Base-by-base conservation (phyloP, 1,140 invertebrate species). In the Drosophila murphyi region DNA sequence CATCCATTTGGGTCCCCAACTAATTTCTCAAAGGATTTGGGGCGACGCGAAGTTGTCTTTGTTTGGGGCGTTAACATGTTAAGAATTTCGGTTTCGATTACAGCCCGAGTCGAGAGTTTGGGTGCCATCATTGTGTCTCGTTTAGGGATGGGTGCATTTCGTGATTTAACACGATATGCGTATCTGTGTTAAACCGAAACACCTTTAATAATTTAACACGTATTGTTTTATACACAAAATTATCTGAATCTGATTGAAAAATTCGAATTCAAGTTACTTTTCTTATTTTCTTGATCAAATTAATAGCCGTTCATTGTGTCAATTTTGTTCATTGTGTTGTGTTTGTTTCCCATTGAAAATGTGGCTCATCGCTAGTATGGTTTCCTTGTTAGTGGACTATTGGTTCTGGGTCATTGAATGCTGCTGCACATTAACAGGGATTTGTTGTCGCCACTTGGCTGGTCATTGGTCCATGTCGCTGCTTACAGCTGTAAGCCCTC, bases 1-100 rank as follows among this genome's bases (percentile, higher is more conserved):
- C 20, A 20, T 20, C 10, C 10, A 10, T n/a, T n/a, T 43, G 10
- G 39, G 10, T 43, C 39, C 29, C n/a, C 29, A 48, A 41, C 65
- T 69, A 74, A 70, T 88, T 88, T 88, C 80, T 89, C 80, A 89
- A 88, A 85, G 85, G 85, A 88, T 88, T 88, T 81, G 3, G 28
- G 51, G 48, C 54, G 50, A 67, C 62, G 68, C 83, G 82, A 71
- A 68, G 57, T 78, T 76, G 61, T 50, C 70, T 74, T 78, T 78
- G 59, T 81, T 69, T 45, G 39, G 72, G 52, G 51, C 59, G 72
- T 70, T 75, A 57, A 60, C 51, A 62, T 75, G 65, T 59, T 71
- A 41, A 51, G 54, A 52, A 59, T 75, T 75, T 32, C 28, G 67
- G 52, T 39, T 59, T 60, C 50, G 63, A 67, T 68, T 60, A 73